Evolutionary conservation across 2,797 vertebrate genomes (phyloP), one percentile per base, ranked within the genome.

Genomic region (Pantherophis vulpinus): DNA sequence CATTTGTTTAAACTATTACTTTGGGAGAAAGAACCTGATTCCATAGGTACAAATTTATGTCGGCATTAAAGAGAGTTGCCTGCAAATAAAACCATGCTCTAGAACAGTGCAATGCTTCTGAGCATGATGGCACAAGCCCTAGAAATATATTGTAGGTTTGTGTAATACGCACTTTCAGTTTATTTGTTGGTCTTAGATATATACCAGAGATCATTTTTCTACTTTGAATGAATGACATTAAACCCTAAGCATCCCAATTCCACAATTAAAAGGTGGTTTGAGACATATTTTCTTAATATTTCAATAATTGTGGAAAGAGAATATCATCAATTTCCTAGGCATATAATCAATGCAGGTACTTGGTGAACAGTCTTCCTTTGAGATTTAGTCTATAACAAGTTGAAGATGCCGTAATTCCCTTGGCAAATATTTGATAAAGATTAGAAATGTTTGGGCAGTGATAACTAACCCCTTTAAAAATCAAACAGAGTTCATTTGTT

Each of bases 291-390:
- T 90, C 87, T 93, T 7, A 16, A 42, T 91, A 70, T 94, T 91
- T 95, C 89, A 96, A 12, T 91, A 95, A 90, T 56, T 95, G 47
- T 90, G 91, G 74, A 94, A 94, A 86, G 55, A 90, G 4, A 94
- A 94, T 20, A 47, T 59, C 12, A 93, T 90, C 79, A 91, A 87
- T 95, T 88, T 90, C 59, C 66, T 2, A 93, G 89, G 90, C 56
- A 63, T 90, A 56, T 95, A 93, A 93, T 93, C 93, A 94, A 23
- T 93, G 23, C 25, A 93, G 89, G 93, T 56, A 90, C 90, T 51
- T 88, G 12, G 5, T 91, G 83, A 93, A 91, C 4, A 47, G 54
- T 88, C 88, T 95, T 96, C 58, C 88, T 14, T 47, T 83, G 16
- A 92, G 51, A 95, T 79, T 91, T 60, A 92, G 32, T 93, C 61